Evolutionary conservation across 2,797 vertebrate genomes (phyloP).

Genomic region (Syngnathus rostellatus): DNA sequence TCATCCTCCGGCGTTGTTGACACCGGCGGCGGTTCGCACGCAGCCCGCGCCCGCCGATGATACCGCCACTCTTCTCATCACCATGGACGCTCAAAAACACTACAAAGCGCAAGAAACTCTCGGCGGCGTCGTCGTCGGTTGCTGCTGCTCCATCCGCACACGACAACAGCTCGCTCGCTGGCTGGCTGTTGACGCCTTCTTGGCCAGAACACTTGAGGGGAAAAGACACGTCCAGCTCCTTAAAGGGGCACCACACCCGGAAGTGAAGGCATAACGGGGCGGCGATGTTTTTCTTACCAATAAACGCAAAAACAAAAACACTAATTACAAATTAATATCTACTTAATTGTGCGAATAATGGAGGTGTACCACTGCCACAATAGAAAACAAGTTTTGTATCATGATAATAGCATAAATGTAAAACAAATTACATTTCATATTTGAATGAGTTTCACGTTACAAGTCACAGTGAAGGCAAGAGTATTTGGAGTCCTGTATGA

Average conservation of each 20-base stretch:
- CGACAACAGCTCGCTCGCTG: too few species aligned
- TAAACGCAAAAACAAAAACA: background rate
- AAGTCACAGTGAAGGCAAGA: background rate
- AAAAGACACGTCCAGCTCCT: constrained; percentile 36
- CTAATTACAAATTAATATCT: too few species aligned
- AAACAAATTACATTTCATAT: too few species aligned
- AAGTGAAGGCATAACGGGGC: background rate
- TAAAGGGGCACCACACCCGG: constrained; percentile 62
- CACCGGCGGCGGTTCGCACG: background rate
- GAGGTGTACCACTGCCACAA: too few species aligned
- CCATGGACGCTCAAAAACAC: constrained; percentile 6
- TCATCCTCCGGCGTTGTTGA: background rate
- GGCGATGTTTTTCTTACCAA: background rate
- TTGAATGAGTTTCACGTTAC: too few species aligned
- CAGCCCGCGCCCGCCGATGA: background rate
- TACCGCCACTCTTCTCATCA: constrained; percentile 31
- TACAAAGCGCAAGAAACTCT: background rate
- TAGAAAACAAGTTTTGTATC: too few species aligned
- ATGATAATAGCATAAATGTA: too few species aligned
- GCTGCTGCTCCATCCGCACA: too few species aligned
- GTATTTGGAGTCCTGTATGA: background rate
- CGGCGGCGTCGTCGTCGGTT: too few species aligned
- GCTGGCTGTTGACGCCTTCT: background rate
- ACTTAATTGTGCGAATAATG: too few species aligned
- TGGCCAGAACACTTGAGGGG: constrained; percentile 10